Percentiles rank a stretch among this genome's conserved stretches.
Conservation (phyloP, 2,113 vertebrate genomes). For the Sander lucioperca region DNA sequence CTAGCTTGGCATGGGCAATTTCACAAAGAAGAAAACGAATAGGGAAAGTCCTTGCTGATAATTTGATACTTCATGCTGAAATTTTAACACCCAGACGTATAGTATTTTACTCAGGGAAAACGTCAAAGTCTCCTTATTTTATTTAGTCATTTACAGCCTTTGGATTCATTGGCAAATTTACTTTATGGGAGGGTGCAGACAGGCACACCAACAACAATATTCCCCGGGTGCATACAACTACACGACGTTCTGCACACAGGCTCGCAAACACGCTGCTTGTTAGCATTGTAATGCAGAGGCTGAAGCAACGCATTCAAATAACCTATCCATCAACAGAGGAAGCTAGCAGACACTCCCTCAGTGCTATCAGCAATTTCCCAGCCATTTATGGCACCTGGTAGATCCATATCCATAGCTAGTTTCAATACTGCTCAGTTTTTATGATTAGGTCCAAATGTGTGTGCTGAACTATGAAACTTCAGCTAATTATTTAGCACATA, state of each 20-base stretch:
- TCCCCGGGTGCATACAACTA: background rate
- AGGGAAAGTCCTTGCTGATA: background rate
- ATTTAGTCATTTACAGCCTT: constrained; percentile 24
- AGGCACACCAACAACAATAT: constrained; percentile 35
- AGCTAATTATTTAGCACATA: constrained; percentile 10
- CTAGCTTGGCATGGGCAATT: background rate
- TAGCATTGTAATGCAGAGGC: constrained; percentile 15
- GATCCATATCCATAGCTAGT: background rate
- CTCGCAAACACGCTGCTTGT: constrained; percentile 28
- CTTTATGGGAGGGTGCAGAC: constrained; percentile 13
- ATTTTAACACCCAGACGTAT: constrained; percentile 2
- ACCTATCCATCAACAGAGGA: constrained; percentile 13
- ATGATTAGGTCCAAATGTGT: constrained; percentile 1
- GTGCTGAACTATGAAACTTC: background rate
- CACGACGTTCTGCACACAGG: constrained; percentile 12
- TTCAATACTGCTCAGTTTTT: constrained; percentile 20
- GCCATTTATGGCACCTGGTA: constrained; percentile 21
- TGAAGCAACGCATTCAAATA: constrained; percentile 28
- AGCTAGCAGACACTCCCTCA: constrained; percentile 12
- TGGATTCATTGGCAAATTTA: constrained; percentile 36
- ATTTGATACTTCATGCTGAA: constrained; percentile 12
- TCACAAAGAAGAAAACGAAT: background rate
- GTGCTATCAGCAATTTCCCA: background rate
- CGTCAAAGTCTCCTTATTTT: constrained; percentile 14
- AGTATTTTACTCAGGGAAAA: constrained; percentile 7